Conservation (phyloP, 2,113 vertebrate species). For the Alligator sinensis region DNA sequence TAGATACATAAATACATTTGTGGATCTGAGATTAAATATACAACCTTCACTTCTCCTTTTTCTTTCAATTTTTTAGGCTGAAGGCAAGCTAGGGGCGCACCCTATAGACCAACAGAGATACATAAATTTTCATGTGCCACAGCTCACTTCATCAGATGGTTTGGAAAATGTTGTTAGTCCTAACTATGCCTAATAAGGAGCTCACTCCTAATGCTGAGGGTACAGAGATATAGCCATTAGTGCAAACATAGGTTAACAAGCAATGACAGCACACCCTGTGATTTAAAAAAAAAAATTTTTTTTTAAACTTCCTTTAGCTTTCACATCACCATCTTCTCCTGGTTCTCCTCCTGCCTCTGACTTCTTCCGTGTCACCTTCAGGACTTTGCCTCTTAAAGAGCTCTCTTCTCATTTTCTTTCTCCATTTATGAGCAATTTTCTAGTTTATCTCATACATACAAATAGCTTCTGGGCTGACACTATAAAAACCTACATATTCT, state of each 20-base stretch:
- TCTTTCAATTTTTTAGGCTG: not conserved
- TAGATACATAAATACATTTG: too few species aligned
- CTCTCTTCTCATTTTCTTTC: not conserved
- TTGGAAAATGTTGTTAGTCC: too few species aligned
- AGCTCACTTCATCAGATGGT: too few species aligned
- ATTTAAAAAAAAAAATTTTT: not conserved
- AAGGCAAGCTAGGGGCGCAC: too few species aligned
- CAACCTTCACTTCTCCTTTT: not conserved
- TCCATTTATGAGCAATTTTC: not conserved
- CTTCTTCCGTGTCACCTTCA: not conserved
- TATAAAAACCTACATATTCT: not conserved
- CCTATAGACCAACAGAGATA: too few species aligned
- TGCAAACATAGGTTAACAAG: fast-evolving
- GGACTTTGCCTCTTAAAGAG: not conserved
- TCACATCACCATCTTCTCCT: not conserved
- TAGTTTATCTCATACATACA: not conserved
- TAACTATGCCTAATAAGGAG: not conserved
- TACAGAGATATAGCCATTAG: not conserved
- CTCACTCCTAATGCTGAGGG: not conserved
- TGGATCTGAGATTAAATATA: too few species aligned
- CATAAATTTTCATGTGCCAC: too few species aligned
- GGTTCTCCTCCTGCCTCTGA: not conserved
- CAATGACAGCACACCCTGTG: fast-evolving
- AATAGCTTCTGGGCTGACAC: not conserved
- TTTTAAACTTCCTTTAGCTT: not conserved